phyloP scores from a whole-genome alignment of 2,797 vertebrate species.

The Spondyliosoma cantharus region DNA sequence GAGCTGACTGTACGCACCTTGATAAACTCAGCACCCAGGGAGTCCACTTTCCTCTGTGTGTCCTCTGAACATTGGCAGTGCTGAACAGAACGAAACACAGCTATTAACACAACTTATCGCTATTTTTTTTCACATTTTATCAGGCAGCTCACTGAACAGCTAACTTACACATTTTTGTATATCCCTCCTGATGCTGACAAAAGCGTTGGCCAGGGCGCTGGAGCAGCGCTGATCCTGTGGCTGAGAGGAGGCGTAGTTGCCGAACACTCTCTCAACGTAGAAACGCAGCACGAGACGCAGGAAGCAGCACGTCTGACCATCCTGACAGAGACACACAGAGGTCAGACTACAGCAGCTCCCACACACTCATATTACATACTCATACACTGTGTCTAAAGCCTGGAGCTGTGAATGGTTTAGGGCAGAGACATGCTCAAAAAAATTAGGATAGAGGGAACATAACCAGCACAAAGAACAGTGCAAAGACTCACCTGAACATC shows the following conservation, averaged over 20 bases:
- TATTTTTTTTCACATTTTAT: not conserved
- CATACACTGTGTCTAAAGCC: not conserved
- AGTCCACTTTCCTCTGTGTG: slow-evolving; percentile 72
- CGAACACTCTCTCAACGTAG: slow-evolving; percentile 86
- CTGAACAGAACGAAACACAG: slow-evolving; percentile 47
- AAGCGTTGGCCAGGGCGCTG: slow-evolving; percentile 85
- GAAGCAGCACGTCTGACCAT: slow-evolving; percentile 84
- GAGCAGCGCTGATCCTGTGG: slow-evolving; percentile 74
- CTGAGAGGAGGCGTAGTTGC: slow-evolving; percentile 66
- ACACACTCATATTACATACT: not conserved
- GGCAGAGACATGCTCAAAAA: not conserved
- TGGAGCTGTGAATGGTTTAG: not conserved
- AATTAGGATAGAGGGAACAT: not conserved
- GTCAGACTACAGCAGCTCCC: slow-evolving; percentile 12
- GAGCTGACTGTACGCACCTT: slow-evolving; percentile 69
- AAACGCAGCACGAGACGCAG: slow-evolving; percentile 83
- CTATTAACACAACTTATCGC: not conserved
- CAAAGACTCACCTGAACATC: slow-evolving; percentile 74
- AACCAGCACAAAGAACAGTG: not conserved
- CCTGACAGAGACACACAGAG: slow-evolving; percentile 60
- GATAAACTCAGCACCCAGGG: slow-evolving; percentile 70
- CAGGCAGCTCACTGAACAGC: not conserved
- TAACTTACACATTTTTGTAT: slow-evolving; percentile 83
- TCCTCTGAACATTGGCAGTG: slow-evolving; percentile 81
- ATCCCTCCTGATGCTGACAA: slow-evolving; percentile 82